These are phyloP conservation scores for Bombus cullumanus DNA, from an alignment of 1,140 invertebrate species.

Conservation along the genomic window DNA sequence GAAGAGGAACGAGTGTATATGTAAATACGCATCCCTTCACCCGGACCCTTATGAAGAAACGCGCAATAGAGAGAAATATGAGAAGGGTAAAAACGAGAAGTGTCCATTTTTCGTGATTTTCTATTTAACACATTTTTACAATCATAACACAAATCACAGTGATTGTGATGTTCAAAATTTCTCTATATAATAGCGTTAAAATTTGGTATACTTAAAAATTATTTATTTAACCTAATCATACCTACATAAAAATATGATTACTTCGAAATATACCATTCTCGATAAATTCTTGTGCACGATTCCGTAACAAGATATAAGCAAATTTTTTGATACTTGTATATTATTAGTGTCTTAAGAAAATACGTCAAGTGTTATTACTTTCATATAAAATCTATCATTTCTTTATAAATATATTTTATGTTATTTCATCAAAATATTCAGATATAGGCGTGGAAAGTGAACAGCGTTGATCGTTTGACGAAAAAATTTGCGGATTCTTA, in stretches of 20 bases:
- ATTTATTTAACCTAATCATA: constrained; percentile 27
- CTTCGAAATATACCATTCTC: constrained; percentile 70
- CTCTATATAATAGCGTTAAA: too few species aligned
- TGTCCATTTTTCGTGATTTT: too few species aligned
- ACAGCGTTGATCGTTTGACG: constrained; percentile 50
- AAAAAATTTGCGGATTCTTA: constrained; percentile 34
- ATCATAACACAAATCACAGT: too few species aligned
- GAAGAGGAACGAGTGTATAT: constrained; percentile 8
- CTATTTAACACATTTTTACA: too few species aligned
- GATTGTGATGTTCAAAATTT: too few species aligned
- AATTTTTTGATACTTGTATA: neutral
- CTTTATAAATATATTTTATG: neutral
- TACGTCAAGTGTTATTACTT: too few species aligned
- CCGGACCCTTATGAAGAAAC: neutral
- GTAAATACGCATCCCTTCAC: constrained; percentile 47
- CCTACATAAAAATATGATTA: constrained; percentile 75
- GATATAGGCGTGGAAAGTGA: neutral
- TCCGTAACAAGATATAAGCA: constrained; percentile 38
- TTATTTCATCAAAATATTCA: neutral
- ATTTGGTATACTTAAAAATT: too few species aligned
- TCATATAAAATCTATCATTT: neutral
- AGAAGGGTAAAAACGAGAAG: neutral
- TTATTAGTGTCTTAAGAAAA: neutral
- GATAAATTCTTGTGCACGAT: constrained; percentile 63
- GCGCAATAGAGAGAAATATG: constrained; percentile 3